Evolutionary conservation across 2,888 invertebrate species (phyloP).

Genomic region (Ophraella communa): DNA sequence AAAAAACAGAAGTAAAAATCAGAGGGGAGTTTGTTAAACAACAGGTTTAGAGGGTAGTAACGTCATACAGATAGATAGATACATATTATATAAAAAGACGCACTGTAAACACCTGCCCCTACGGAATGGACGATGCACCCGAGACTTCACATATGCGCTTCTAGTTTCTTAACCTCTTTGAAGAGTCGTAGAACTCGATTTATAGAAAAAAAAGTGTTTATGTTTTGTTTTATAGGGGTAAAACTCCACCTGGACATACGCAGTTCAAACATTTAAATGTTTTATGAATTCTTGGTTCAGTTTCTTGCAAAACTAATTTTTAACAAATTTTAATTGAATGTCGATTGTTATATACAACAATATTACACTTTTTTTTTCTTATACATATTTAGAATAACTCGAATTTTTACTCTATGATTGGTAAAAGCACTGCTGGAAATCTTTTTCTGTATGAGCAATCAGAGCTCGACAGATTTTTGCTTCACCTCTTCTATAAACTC

Average conservation of each 20-base stretch:
- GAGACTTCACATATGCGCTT: constrained; percentile 24
- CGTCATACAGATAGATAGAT: too few species aligned
- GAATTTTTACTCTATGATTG: too few species aligned
- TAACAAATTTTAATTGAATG: too few species aligned
- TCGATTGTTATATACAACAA: too few species aligned
- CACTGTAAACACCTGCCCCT: constrained; percentile 27
- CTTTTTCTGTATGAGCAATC: too few species aligned
- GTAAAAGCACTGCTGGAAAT: too few species aligned
- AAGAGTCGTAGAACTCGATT: constrained; percentile 22
- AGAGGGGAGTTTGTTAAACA: constrained; percentile 27
- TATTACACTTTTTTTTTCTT: too few species aligned
- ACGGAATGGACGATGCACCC: constrained; percentile 27
- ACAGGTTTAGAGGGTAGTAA: constrained; percentile 35
- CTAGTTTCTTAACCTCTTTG: constrained; percentile 32
- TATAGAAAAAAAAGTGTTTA: constrained; percentile 13
- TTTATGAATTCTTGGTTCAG: neutral
- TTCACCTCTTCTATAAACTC: too few species aligned
- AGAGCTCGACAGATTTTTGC: too few species aligned
- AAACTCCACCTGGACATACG: constrained; percentile 25
- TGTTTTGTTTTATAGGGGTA: constrained; percentile 23
- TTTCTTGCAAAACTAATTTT: too few species aligned
- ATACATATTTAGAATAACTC: too few species aligned
- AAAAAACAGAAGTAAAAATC: constrained; percentile 29
- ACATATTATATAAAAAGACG: constrained; percentile 29
- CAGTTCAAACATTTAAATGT: constrained; percentile 13